Conservation (phyloP, 2,113 vertebrate species). For the Pachyramphus minor region DNA sequence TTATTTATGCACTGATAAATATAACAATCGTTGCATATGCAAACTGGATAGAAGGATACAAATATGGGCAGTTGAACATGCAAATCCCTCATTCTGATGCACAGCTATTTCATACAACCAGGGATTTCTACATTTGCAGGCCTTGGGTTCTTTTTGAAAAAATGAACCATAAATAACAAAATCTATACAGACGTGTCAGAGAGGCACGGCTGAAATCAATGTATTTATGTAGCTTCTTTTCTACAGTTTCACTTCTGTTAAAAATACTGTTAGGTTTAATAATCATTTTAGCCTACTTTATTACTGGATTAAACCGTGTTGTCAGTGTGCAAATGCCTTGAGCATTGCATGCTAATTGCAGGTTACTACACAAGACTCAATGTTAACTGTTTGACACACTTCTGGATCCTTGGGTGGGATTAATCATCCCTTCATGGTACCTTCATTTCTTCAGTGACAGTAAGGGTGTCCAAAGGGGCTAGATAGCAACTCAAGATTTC, state of each 20-base stretch:
- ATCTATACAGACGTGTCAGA: neutral
- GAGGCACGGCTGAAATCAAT: neutral
- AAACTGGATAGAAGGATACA: neutral
- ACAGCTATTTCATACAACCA: neutral
- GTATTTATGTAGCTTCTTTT: neutral
- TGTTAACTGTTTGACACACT: neutral
- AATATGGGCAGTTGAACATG: constrained; percentile 7
- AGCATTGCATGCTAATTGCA: neutral
- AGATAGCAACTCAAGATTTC: neutral
- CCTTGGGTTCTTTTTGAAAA: neutral
- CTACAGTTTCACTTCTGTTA: neutral
- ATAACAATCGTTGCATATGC: neutral
- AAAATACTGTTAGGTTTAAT: neutral
- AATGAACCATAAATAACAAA: neutral
- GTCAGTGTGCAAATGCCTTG: neutral
- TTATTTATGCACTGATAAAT: constrained; percentile 48
- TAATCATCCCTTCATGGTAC: neutral
- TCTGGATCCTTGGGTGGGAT: neutral
- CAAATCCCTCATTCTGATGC: constrained; percentile 31
- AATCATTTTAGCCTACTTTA: neutral
- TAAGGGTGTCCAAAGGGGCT: neutral
- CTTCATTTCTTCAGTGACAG: neutral
- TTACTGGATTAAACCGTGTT: neutral
- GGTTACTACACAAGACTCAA: neutral
- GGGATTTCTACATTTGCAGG: neutral